phyloP scores from a whole-genome alignment of 1,140 invertebrate genomes.

The Drosophila novamexicana region DNA sequence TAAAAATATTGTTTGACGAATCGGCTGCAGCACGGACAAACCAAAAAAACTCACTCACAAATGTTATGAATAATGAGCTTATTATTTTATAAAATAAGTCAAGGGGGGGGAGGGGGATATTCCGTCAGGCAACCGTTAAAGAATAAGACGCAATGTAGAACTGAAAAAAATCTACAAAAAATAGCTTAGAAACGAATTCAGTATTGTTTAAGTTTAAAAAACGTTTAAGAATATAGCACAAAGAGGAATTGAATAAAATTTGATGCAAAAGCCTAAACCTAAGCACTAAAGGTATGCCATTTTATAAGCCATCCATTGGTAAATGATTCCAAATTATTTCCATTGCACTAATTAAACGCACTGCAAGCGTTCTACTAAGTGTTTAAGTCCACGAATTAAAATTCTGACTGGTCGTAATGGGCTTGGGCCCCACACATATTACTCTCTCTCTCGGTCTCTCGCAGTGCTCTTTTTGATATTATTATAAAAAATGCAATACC shows the following conservation, averaged over 20 bases:
- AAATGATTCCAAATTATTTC: constrained; percentile 40
- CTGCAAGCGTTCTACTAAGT: neutral
- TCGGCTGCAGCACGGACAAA: neutral
- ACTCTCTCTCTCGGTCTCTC: no score
- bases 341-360: constrained; percentile 42
- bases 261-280: no score
- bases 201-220: no score
- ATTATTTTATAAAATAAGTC: neutral
- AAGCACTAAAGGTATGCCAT: neutral
- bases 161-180: no score
- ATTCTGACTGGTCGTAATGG: no score
- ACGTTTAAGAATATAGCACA: no score
- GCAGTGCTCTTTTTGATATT: neutral
- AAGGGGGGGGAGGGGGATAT: no score
- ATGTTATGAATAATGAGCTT: neutral
- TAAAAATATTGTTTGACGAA: constrained; percentile 16
- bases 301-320: neutral
- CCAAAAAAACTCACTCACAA: neutral
- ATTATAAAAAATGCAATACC: constrained; percentile 4
- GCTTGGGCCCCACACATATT: no score
- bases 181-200: no score
- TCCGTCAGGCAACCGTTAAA: no score
- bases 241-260: no score
- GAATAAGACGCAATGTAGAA: no score
- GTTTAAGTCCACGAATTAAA: neutral